Evolutionary conservation across 2,113 vertebrate genomes (phyloP).

Genomic region (Scomber japonicus): DNA sequence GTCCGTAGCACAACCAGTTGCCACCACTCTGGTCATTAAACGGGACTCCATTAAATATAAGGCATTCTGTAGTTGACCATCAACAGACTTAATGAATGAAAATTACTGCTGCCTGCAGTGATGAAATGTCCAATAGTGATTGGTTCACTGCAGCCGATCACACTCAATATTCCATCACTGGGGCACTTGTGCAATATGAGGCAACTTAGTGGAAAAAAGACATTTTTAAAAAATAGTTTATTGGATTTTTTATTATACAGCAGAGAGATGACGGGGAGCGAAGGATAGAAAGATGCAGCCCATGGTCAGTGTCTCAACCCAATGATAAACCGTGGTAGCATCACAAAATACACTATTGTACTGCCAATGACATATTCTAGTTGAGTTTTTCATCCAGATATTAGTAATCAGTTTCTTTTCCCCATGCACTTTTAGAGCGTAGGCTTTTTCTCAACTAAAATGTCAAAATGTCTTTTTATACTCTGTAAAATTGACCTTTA

Average conservation of each 20-base stretch:
- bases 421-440: no score
- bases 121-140: neutral
- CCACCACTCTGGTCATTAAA: slow-evolving; percentile 16
- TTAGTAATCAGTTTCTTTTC: neutral
- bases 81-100: slow-evolving; percentile 12
- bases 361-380: neutral
- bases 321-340: no score
- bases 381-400: neutral
- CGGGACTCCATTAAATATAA: slow-evolving; percentile 12
- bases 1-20: neutral
- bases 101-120: slow-evolving; percentile 19
- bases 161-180: neutral
- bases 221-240: no score
- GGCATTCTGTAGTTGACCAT: neutral
- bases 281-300: no score
- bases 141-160: neutral
- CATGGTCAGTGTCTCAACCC: no score
- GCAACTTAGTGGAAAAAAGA: neutral
- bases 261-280: no score
- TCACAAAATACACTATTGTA: no score
- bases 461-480: no score
- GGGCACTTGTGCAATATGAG: neutral
- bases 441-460: no score
- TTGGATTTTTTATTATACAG: no score
- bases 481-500: no score